Conservation (phyloP, 2,797 vertebrate species). For the Enteromius treurensis region DNA sequence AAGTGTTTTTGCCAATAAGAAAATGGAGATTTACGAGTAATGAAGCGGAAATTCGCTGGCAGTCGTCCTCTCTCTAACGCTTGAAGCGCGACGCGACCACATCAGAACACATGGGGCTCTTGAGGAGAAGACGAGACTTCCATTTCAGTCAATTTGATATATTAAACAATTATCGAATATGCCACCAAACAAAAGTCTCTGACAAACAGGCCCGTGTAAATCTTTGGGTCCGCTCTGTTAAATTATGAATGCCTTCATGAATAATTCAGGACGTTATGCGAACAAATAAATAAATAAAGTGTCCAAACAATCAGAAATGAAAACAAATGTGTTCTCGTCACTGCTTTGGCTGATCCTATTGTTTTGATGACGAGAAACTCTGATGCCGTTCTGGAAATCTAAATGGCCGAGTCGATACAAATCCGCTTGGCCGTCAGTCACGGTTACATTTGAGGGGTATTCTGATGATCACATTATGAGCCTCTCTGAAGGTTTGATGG, state of each 20-base stretch:
- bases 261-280: slow-evolving; percentile 72
- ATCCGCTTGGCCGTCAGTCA: slow-evolving; percentile 70
- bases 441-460: slow-evolving; percentile 62
- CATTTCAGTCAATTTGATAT: slow-evolving; percentile 77
- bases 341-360: slow-evolving; percentile 43
- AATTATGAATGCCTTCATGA: slow-evolving; percentile 76
- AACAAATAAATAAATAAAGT: slow-evolving; percentile 55
- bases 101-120: slow-evolving; percentile 45
- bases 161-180: slow-evolving; percentile 83
- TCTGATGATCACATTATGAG: slow-evolving; percentile 62
- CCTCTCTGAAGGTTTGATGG: slow-evolving; percentile 62
- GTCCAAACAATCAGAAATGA: slow-evolving; percentile 45
- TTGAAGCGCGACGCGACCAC: slow-evolving; percentile 32
- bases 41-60: slow-evolving; percentile 55
- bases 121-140: slow-evolving; percentile 50
- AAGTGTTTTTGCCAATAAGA: slow-evolving; percentile 63
- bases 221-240: slow-evolving; percentile 70
- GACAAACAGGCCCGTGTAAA: slow-evolving; percentile 78
- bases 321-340: slow-evolving; percentile 60
- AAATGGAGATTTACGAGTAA: slow-evolving; percentile 64
- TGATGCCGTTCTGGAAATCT: slow-evolving; percentile 62
- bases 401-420: slow-evolving; percentile 69
- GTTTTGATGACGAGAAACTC: slow-evolving; percentile 60
- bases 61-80: slow-evolving; percentile 31
- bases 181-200: slow-evolving; percentile 79